Evolutionary conservation across 2,797 vertebrate genomes (phyloP).

Genomic region (Champsocephalus gunnari): DNA sequence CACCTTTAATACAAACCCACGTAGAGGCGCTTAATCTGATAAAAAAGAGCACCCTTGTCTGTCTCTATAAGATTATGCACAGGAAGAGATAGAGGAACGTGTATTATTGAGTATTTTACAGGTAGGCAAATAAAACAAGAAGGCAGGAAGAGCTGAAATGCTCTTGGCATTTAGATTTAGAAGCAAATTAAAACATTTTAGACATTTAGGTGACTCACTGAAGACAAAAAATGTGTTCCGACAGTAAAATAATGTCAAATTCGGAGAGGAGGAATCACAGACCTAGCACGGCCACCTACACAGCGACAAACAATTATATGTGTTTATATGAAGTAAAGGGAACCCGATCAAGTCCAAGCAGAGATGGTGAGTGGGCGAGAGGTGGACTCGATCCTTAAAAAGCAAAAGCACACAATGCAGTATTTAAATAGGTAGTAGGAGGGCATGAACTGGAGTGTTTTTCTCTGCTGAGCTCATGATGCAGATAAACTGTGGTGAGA

Average conservation of each 20-base stretch:
- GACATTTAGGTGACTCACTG: conserved; percentile 41
- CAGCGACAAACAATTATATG: conserved; percentile 30
- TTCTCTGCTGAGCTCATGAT: conserved; percentile 10
- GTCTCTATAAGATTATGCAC: conserved; percentile 17
- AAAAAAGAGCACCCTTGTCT: conserved; percentile 2
- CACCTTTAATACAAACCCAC: conserved; percentile 38
- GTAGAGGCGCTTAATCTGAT: conserved; percentile 21
- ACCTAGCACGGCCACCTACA: conserved; percentile 22
- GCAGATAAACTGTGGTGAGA: conserved; percentile 7
- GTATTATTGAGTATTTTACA: conserved; percentile 47
- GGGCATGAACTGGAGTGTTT: conserved; percentile 19
- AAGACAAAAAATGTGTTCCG: conserved; percentile 2
- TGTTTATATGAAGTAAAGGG: conserved; percentile 46
- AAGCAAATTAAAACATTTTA: conserved; percentile 54
- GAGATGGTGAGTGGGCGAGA: conserved; percentile 46
- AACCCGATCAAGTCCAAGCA: conserved; percentile 30
- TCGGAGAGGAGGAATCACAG: conserved; percentile 28
- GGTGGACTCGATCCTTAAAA: conserved; percentile 40
- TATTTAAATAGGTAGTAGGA: conserved; percentile 36
- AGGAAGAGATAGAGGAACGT: conserved; percentile 36
- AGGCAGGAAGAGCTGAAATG: conserved; percentile 10
- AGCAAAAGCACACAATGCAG: conserved; percentile 26
- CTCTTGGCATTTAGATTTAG: conserved; percentile 26
- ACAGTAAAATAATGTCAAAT: conserved; percentile 43
- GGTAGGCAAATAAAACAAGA: conserved; percentile 27